Evolutionary conservation across 2,113 vertebrate species (phyloP).

Genomic region (Xenopus borealis): DNA sequence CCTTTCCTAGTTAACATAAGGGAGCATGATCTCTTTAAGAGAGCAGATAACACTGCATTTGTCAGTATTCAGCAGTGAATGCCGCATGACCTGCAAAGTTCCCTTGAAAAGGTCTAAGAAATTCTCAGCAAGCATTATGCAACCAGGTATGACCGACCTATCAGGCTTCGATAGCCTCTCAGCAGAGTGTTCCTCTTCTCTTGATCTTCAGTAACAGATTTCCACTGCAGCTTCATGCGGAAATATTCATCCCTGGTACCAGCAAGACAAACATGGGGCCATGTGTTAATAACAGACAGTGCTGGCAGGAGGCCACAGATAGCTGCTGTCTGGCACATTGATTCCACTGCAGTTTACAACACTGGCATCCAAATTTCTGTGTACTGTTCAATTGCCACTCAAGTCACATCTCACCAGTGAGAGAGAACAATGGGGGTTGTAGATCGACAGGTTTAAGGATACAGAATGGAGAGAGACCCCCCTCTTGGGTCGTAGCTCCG

Average conservation of each 20-base stretch:
- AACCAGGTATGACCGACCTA: constrained; percentile 62
- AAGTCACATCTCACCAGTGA: neutral
- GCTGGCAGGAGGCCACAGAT: constrained; percentile 25
- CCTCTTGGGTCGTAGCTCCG: too few relatives aligned
- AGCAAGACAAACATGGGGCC: neutral
- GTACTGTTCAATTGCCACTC: too few relatives aligned
- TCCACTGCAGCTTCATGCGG: constrained; percentile 93
- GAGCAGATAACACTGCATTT: too few relatives aligned
- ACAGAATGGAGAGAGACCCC: too few relatives aligned
- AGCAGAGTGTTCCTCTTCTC: constrained; percentile 86
- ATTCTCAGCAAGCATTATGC: neutral
- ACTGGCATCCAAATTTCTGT: neutral
- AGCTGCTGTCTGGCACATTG: constrained; percentile 8
- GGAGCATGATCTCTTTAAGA: too few relatives aligned
- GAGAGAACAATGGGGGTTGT: neutral
- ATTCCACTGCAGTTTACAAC: constrained; percentile 6
- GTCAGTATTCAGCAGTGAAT: too few relatives aligned
- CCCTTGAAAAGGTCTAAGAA: too few relatives aligned
- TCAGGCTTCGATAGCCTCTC: constrained; percentile 81
- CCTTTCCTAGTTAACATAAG: too few relatives aligned
- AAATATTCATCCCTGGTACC: constrained; percentile 81
- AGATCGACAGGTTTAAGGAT: too few relatives aligned
- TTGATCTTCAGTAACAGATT: constrained; percentile 84
- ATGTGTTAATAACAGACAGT: constrained; percentile 32
- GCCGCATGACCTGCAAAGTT: too few relatives aligned